Percentiles rank a stretch among this genome's conserved stretches.
These are phyloP conservation scores for Drosophila lacertosa DNA, from an alignment of 1,140 invertebrate species.

Conservation along the genomic window DNA sequence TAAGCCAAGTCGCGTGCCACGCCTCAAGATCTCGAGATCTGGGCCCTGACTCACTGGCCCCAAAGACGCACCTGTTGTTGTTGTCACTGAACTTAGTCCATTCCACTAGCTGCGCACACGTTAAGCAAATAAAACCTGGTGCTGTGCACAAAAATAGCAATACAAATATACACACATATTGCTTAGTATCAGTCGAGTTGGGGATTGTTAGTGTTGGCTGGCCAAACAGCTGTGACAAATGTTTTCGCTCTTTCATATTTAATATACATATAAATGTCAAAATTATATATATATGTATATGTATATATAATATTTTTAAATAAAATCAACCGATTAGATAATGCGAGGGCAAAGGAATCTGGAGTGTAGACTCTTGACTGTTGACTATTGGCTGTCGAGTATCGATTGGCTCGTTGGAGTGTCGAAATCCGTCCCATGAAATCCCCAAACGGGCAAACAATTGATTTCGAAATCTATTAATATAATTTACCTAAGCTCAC, in stretches of 20 bases:
- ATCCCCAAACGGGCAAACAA: constrained; percentile 22
- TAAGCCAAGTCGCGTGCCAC: constrained; percentile 3
- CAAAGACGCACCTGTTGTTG: background rate
- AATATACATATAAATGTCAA: constrained; percentile 50
- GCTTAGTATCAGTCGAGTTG: constrained; percentile 37
- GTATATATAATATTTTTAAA: too few species aligned
- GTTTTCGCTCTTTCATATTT: constrained; percentile 33
- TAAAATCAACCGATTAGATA: constrained; percentile 70
- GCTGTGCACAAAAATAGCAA: background rate
- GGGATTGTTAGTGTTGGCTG: background rate
- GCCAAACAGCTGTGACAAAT: constrained; percentile 69
- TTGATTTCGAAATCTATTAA: constrained; percentile 50
- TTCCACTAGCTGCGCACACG: background rate
- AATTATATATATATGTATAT: constrained; percentile 50
- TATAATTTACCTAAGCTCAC: constrained; percentile 71
- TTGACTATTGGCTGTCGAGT: background rate
- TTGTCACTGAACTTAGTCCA: background rate
- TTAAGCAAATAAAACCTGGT: background rate
- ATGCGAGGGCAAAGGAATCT: constrained; percentile 7
- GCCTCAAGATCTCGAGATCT: background rate
- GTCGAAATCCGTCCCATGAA: constrained; percentile 18
- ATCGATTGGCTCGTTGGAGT: too few species aligned
- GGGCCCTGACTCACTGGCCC: too few species aligned
- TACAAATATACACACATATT: constrained; percentile 11
- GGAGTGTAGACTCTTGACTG: constrained; percentile 12